These are phyloP conservation scores for Trissolcus brochymenae DNA, from an alignment of 2,888 invertebrate species.

Conservation along the genomic window DNA sequence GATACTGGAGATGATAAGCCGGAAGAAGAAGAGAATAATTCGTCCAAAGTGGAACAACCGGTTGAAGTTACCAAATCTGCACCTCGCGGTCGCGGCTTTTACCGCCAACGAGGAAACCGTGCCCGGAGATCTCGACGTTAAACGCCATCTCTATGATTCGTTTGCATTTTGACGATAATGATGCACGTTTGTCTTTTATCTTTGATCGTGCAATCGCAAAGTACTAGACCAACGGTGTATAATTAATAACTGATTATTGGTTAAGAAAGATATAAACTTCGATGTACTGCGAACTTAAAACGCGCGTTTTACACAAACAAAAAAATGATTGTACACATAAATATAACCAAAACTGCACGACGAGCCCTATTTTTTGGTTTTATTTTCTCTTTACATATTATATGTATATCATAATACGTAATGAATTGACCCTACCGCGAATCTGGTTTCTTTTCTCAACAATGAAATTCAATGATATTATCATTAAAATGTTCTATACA, in stretches of 20 bases:
- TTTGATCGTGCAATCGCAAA: background rate
- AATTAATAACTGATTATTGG: too few species aligned
- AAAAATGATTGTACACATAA: too few species aligned
- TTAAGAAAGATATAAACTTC: background rate
- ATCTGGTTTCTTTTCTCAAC: too few species aligned
- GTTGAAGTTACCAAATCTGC: slow-evolving; percentile 25
- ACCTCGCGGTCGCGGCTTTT: slow-evolving; percentile 65
- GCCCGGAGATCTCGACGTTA: slow-evolving; percentile 73
- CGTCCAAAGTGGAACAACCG: slow-evolving; percentile 28
- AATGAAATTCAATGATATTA: too few species aligned
- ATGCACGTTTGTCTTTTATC: background rate
- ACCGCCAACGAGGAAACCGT: slow-evolving; percentile 67
- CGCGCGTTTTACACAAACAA: too few species aligned
- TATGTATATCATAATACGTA: too few species aligned
- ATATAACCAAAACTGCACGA: too few species aligned
- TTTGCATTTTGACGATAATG: background rate
- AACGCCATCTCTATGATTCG: slow-evolving; percentile 21
- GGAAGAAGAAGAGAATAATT: slow-evolving; percentile 37
- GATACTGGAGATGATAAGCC: slow-evolving; percentile 67
- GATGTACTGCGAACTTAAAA: too few species aligned
- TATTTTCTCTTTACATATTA: too few species aligned
- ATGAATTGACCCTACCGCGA: too few species aligned
- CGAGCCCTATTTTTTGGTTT: too few species aligned
- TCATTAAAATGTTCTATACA: background rate
- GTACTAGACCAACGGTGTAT: background rate